A percentile compares a stretch with the other conserved stretches of the same genome.
Conservation (phyloP, 2,113 vertebrate genomes). For the Poeciliopsis retropinna region DNA sequence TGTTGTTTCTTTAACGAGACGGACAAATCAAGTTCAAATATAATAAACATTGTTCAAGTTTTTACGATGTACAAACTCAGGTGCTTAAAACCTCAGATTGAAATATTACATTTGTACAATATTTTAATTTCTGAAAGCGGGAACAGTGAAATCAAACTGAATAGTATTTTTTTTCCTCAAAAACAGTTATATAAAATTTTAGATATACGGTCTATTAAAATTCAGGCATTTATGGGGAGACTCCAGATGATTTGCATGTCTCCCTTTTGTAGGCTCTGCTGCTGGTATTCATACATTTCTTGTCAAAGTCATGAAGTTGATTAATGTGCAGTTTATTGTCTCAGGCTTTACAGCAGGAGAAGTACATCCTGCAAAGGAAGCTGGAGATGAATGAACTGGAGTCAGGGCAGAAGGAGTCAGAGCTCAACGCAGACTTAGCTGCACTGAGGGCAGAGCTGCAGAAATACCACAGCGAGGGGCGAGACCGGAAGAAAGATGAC, state of each 20-base stretch:
- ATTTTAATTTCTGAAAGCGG: too few species aligned
- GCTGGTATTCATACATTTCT: background rate
- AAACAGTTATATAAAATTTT: too few species aligned
- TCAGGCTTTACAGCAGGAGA: conserved; percentile 79
- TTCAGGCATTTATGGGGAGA: background rate
- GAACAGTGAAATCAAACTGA: too few species aligned
- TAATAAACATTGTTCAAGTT: background rate
- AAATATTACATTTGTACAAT: too few species aligned
- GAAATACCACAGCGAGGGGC: conserved; percentile 68
- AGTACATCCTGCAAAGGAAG: conserved; percentile 73
- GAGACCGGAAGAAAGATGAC: conserved; percentile 74
- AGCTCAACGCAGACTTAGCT: conserved; percentile 72
- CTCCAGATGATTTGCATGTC: background rate
- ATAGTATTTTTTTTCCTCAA: too few species aligned
- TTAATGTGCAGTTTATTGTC: conserved; percentile 10
- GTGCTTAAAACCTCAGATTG: background rate
- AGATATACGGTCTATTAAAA: background rate
- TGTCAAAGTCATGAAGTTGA: background rate
- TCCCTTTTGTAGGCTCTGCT: background rate
- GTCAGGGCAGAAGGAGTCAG: conserved; percentile 74
- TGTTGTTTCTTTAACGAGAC: too few species aligned
- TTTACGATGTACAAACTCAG: background rate
- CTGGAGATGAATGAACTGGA: conserved; percentile 75
- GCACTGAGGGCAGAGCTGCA: conserved; percentile 69
- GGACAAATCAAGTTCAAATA: too few species aligned